Percentiles rank a stretch among this genome's conserved stretches.
Evolutionary conservation across 2,797 vertebrate genomes (phyloP).

Genomic region (Pipistrellus nathusii): DNA sequence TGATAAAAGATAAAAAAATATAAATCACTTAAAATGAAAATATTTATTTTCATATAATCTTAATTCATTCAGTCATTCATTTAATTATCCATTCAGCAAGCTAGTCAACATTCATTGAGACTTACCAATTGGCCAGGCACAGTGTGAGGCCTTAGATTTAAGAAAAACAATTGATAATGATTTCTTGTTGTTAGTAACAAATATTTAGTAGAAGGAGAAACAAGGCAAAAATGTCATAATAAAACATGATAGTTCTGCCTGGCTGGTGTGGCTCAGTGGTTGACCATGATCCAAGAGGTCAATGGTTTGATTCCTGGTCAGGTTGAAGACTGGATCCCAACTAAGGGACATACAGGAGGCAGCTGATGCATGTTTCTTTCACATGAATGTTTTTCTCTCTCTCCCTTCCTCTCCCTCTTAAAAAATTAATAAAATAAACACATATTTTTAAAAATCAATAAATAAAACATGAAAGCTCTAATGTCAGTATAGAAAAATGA

Average conservation of each 20-base stretch:
- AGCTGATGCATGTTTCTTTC: no score
- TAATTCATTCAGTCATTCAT: neutral
- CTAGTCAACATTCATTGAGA: neutral
- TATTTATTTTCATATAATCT: neutral
- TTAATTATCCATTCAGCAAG: neutral
- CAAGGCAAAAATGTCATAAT: neutral
- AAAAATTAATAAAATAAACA: no score
- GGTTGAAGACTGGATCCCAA: no score
- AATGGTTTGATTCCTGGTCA: no score
- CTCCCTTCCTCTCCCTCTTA: no score
- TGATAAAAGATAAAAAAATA: neutral
- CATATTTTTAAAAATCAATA: no score
- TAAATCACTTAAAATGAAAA: conserved; percentile 10
- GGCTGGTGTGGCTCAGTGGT: no score
- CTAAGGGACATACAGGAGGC: no score
- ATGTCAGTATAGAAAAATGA: neutral
- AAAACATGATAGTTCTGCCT: neutral
- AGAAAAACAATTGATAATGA: neutral
- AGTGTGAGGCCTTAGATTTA: neutral
- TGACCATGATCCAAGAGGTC: no score
- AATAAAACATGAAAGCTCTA: neutral
- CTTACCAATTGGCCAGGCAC: neutral
- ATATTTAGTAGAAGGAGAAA: neutral
- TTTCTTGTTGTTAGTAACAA: neutral
- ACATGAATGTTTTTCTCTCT: no score